phyloP scores from a whole-genome alignment of 2,797 vertebrate species.

The Dendrocincla fuliginosa region DNA sequence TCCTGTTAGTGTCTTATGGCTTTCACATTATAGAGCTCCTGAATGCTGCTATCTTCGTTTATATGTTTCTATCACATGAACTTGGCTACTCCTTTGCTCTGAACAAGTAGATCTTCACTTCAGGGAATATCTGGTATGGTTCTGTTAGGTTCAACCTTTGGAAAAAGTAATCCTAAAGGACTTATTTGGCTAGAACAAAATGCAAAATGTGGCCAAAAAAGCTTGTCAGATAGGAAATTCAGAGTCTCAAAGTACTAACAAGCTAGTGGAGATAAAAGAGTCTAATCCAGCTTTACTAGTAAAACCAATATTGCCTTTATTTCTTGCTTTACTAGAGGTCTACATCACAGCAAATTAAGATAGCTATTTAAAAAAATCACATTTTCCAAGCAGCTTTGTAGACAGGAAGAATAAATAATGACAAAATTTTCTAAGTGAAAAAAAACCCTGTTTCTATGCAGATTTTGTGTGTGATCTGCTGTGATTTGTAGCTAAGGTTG shows the following conservation, averaged over 20 bases:
- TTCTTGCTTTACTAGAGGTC: neutral
- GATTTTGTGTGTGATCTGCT: neutral
- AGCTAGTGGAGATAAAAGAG: neutral
- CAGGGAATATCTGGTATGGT: neutral
- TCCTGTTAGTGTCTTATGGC: neutral
- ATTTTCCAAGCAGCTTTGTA: neutral
- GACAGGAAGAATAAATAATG: neutral
- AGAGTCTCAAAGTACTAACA: neutral
- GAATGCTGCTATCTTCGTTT: neutral
- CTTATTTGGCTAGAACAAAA: neutral
- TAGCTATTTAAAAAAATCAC: neutral
- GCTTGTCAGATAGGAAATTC: neutral
- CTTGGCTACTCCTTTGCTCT: neutral
- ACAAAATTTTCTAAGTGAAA: neutral
- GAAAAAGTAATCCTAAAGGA: conserved; percentile 22
- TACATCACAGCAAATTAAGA: neutral
- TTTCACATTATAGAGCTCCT: neutral
- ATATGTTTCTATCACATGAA: neutral
- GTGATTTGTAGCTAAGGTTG: neutral
- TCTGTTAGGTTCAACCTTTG: neutral
- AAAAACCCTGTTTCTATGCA: neutral
- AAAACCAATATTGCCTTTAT: conserved; percentile 8
- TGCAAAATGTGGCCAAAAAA: neutral
- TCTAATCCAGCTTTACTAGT: neutral
- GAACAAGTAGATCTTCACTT: neutral